Conservation (phyloP, 1,140 invertebrate species). For the Hylaeus volcanicus region DNA sequence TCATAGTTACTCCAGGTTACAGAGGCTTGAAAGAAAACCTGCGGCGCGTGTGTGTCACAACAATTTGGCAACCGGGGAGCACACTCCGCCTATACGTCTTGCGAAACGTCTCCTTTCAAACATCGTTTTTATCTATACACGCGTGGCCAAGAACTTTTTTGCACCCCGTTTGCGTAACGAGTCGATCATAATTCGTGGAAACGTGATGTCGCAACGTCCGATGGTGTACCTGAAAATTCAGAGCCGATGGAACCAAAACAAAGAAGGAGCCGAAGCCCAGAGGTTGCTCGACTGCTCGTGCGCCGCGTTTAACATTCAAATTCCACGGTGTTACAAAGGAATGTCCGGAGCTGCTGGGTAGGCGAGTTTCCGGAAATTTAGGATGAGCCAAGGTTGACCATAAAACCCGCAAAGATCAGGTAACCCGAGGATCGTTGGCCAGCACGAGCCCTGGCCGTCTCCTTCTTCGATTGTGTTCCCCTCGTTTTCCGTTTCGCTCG, state of each 20-base stretch:
- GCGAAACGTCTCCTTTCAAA: conserved; percentile 5
- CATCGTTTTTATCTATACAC: conserved; percentile 4
- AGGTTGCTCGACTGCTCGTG: background rate
- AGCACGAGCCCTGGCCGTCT: conserved; percentile 54
- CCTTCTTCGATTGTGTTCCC: background rate
- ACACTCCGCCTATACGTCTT: background rate
- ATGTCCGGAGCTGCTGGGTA: background rate
- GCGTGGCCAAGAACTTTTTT: background rate
- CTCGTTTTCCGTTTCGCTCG: background rate
- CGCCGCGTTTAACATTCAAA: background rate
- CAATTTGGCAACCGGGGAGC: conserved; percentile 8
- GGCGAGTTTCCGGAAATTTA: conserved; percentile 21
- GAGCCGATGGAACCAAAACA: background rate
- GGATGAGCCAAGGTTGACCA: conserved; percentile 2
- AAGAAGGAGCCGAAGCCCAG: background rate
- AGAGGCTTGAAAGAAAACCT: background rate
- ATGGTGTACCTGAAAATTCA: background rate
- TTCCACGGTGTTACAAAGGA: background rate
- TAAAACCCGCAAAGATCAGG: conserved; percentile 19
- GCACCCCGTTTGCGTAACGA: conserved; percentile 6
- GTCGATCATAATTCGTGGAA: background rate
- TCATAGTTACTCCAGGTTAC: too few relatives aligned
- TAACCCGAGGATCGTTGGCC: conserved; percentile 26
- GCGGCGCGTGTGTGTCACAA: conserved; percentile 4
- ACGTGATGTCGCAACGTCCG: background rate